phyloP scores from a whole-genome alignment of 2,797 vertebrate genomes.

The Cacajao melanocephalus region DNA sequence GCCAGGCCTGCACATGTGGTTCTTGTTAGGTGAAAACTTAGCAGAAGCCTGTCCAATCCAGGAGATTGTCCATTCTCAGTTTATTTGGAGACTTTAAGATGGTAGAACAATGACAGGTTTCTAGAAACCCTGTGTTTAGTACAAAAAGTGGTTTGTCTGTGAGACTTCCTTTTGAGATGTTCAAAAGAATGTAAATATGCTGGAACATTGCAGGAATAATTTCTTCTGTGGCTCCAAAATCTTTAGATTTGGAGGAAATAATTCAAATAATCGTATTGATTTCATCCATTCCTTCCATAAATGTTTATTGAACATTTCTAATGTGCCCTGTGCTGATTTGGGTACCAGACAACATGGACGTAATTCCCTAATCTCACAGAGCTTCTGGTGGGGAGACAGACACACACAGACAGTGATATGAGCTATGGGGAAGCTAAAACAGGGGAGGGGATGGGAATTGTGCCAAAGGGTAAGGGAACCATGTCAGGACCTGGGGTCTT shows the following conservation, averaged over 20 bases:
- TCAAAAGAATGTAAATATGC: neutral
- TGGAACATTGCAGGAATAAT: neutral
- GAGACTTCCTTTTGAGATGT: neutral
- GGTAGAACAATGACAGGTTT: conserved; percentile 6
- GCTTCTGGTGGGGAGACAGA: neutral
- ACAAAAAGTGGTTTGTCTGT: neutral
- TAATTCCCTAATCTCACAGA: neutral
- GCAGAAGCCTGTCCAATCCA: neutral
- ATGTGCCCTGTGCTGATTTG: neutral
- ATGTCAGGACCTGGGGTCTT: neutral
- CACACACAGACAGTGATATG: neutral
- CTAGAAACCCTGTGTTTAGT: conserved; percentile 11
- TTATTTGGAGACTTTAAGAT: conserved; percentile 41
- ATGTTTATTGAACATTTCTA: neutral
- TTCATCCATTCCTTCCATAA: neutral
- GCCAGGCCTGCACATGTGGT: neutral
- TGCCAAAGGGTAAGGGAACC: neutral
- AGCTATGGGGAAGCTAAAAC: neutral
- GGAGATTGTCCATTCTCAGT: conserved; percentile 27
- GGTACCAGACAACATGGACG: neutral
- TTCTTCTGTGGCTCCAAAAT: neutral
- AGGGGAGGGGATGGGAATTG: neutral
- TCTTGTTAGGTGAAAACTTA: conserved; percentile 36
- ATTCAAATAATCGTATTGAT: neutral
- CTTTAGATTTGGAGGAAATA: neutral